Conservation (phyloP, 2,888 invertebrate species). For the Oscheius sp. region DNA sequence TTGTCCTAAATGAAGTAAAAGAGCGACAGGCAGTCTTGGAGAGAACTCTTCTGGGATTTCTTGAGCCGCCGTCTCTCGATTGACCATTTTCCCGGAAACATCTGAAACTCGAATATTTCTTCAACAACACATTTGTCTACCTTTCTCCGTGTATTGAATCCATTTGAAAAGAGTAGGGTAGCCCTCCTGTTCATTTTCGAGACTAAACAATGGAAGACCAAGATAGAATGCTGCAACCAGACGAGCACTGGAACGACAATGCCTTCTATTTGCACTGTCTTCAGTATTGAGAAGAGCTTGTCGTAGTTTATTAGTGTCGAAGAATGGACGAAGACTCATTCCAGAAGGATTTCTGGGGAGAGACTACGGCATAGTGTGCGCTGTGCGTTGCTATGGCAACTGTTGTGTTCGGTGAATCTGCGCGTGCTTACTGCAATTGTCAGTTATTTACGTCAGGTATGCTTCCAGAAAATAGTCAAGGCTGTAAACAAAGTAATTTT, state of each 20-base stretch:
- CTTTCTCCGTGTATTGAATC: slow-evolving; percentile 11
- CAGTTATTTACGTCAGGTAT: too few species aligned
- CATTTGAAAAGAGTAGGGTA: slow-evolving; percentile 28
- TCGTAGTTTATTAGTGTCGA: slow-evolving; percentile 16
- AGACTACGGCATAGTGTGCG: not conserved
- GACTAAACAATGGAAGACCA: slow-evolving; percentile 25
- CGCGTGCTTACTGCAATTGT: too few species aligned
- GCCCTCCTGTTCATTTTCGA: not conserved
- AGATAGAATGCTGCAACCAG: slow-evolving; percentile 34
- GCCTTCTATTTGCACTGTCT: not conserved
- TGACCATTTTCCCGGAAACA: not conserved
- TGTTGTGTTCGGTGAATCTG: too few species aligned
- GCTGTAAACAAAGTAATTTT: too few species aligned
- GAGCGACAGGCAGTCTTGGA: slow-evolving; percentile 49
- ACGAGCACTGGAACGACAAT: slow-evolving; percentile 11
- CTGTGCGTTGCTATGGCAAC: slow-evolving; percentile 12
- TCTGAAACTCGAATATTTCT: not conserved
- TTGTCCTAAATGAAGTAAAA: slow-evolving; percentile 43
- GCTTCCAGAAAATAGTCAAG: too few species aligned
- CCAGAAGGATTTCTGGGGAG: not conserved
- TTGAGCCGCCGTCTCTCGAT: slow-evolving; percentile 36
- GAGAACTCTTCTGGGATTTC: slow-evolving; percentile 50
- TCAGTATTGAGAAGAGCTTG: slow-evolving; percentile 17
- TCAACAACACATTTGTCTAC: not conserved
- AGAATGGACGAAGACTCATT: slow-evolving; percentile 2